These are phyloP conservation scores for Drosophila sordidapex DNA, from an alignment of 2,888 invertebrate genomes.

Conservation along the genomic window DNA sequence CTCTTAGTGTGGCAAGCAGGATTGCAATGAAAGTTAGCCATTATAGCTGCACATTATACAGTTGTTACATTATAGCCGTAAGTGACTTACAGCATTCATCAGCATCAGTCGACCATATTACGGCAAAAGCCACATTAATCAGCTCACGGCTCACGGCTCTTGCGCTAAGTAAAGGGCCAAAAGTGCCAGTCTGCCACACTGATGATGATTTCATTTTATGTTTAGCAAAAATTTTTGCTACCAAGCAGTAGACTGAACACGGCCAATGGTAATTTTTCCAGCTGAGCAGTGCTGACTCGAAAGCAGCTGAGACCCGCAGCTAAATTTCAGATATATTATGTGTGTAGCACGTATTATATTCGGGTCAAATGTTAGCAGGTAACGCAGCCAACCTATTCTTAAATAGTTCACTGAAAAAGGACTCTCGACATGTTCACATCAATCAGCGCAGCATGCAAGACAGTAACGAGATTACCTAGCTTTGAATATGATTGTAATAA, in stretches of 20 bases:
- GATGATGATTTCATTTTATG: constrained; percentile 54
- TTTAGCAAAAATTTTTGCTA: constrained; percentile 15
- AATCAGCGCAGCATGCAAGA: constrained; percentile 25
- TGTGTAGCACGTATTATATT: constrained; percentile 43
- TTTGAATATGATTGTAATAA: background rate
- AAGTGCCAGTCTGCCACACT: constrained; percentile 22
- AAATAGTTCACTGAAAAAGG: constrained; percentile 33
- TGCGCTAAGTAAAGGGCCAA: constrained; percentile 33
- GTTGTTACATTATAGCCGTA: constrained; percentile 48
- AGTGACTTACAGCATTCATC: constrained; percentile 59
- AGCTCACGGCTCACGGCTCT: constrained; percentile 22
- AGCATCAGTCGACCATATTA: constrained; percentile 49
- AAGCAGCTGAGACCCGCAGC: constrained; percentile 17
- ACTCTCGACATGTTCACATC: constrained; percentile 38
- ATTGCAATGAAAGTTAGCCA: constrained; percentile 75
- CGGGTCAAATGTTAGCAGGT: constrained; percentile 35
- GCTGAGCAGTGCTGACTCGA: constrained; percentile 40
- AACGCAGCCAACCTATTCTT: constrained; percentile 31
- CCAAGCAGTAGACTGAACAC: constrained; percentile 21
- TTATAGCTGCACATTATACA: constrained; percentile 34
- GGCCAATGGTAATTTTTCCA: constrained; percentile 62
- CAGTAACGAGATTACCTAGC: background rate
- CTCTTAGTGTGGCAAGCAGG: constrained; percentile 54
- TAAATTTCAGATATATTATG: constrained; percentile 35
- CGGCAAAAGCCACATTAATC: constrained; percentile 60